Percentiles rank a stretch among this genome's conserved stretches.
Evolutionary conservation across 2,888 invertebrate species (phyloP).

Genomic region (Ophion ellenae): DNA sequence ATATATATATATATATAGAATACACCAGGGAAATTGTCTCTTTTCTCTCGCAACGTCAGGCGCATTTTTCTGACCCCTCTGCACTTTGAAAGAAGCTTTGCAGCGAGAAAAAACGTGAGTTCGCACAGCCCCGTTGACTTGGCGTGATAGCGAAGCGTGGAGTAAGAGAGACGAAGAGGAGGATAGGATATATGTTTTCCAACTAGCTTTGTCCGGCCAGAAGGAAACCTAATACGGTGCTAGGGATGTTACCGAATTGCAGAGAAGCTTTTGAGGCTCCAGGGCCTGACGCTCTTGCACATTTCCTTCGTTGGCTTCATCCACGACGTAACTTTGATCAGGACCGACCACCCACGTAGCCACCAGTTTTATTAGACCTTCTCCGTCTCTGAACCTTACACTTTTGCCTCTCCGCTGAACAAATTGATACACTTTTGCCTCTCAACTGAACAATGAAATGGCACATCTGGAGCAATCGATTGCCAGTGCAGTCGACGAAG

Average conservation of each 20-base stretch:
- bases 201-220: conserved; percentile 46
- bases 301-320: conserved; percentile 54
- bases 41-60: conserved; percentile 26
- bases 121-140: conserved; percentile 19
- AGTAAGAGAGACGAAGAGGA: conserved; percentile 49
- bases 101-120: background rate
- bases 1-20: background rate
- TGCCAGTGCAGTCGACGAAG: background rate
- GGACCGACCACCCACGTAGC: background rate
- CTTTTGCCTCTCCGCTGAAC: conserved; percentile 6
- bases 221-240: conserved; percentile 51
- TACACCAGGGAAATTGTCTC: conserved; percentile 35
- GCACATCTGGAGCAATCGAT: background rate
- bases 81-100: conserved; percentile 48
- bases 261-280: conserved; percentile 46
- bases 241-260: conserved; percentile 40
- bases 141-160: background rate
- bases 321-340: conserved; percentile 35
- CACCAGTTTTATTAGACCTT: background rate
- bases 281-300: conserved; percentile 36
- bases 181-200: conserved; percentile 45
- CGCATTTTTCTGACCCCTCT: conserved; percentile 51
- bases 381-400: background rate
- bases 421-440: conserved; percentile 1
- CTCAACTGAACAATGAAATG: background rate